These are phyloP conservation scores for Epirrhoe tristata DNA, from an alignment of 2,888 invertebrate species.

Conservation along the genomic window DNA sequence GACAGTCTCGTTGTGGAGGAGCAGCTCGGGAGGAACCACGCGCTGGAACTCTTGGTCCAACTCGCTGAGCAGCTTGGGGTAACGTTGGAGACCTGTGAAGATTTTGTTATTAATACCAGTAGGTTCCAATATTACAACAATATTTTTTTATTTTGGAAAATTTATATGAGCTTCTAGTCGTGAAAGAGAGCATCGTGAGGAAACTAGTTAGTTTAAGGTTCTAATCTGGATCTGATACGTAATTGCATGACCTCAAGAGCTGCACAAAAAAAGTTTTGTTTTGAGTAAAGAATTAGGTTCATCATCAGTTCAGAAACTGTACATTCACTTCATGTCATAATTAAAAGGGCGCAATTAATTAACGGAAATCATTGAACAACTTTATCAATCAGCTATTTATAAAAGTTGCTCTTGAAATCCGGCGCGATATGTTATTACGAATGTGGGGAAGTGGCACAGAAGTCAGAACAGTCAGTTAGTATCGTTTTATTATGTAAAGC, in stretches of 20 bases:
- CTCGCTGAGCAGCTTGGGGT: slow-evolving; percentile 83
- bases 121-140: no score
- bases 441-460: slow-evolving; percentile 58
- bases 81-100: slow-evolving; percentile 82
- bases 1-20: slow-evolving; percentile 61
- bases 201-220: no score
- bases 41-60: slow-evolving; percentile 85
- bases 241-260: no score
- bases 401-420: slow-evolving; percentile 43
- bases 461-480: slow-evolving; percentile 39
- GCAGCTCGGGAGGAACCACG: slow-evolving; percentile 84
- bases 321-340: not conserved
- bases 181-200: no score
- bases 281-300: no score
- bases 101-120: not conserved
- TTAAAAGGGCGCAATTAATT: slow-evolving; percentile 5
- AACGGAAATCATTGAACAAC: slow-evolving; percentile 6
- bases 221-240: no score
- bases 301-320: not conserved
- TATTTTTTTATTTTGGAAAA: not conserved
- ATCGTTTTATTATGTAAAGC: slow-evolving; percentile 57
- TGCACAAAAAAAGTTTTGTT: no score
- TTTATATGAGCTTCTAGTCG: no score
- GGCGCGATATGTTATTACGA: slow-evolving; percentile 28
- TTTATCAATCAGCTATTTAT: slow-evolving; percentile 34